Base-by-base conservation (phyloP, 1,140 invertebrate species). In the Littorina saxatilis region DNA sequence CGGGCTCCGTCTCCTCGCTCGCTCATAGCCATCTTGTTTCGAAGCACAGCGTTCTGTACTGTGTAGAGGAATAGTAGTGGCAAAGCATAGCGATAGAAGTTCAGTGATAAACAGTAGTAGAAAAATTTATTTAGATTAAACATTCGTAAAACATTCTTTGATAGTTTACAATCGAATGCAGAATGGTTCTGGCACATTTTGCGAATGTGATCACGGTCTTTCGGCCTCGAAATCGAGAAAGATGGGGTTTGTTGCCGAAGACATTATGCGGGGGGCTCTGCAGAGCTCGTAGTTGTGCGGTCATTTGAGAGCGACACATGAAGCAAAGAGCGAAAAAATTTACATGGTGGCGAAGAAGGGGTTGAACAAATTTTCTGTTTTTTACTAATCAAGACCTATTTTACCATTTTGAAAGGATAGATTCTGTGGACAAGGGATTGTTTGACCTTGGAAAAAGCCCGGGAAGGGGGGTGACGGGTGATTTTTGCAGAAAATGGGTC, bases 1-100 rank as follows among this genome's bases (percentile, higher is more conserved):
- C 75, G 39, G 74, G 79, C 83, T 81, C 70, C 83, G 80, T 80
- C 79, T 84, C 80, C 80, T 81, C 79, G 81, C 80, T 66, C 68
- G 79, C 75, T 73, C 76, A 78, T 84, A 84, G 83, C 83, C 83
- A 84, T 84, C 40, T 84, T 84, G 83, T 76, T 84, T 84, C 63
- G 37, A 35, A 29, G n/a, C 47, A 47, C 23, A 66, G 66, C 39
- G 27, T 43, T 37, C 50, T 32, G 37, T 63, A 23, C 66, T 73
- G 29, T 73, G 55, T 40, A 40, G 76, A 23, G 66, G 58, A 58
- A 61, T 52, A 58, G 58, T 40, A n/a, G 35, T 40, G n/a, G 55
- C 55, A 37, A 78, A 23, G 80, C 80, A 63, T 52, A 77, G 66
- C 43, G 68, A 58, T 55, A 73, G 27, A 78, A 75, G 61, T 58